Percentiles rank a stretch among this genome's conserved stretches.
phyloP scores from a whole-genome alignment of 2,888 invertebrate genomes.

The Meteorus cinctellus region DNA sequence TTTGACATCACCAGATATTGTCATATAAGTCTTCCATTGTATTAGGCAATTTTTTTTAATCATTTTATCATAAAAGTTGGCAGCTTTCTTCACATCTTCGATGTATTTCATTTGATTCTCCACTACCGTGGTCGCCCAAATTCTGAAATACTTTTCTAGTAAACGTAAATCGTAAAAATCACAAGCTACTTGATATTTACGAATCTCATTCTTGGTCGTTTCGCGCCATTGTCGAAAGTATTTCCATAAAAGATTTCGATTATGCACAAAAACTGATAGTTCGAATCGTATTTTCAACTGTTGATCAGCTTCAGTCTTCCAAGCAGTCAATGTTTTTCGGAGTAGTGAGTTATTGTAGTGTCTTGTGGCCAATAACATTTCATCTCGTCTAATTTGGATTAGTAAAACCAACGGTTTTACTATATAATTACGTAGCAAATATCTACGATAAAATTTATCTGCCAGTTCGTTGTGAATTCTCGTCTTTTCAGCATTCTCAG shows the following conservation, averaged over 20 bases:
- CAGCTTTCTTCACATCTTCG: conserved; percentile 56
- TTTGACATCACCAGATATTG: conserved; percentile 59
- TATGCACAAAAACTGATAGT: conserved; percentile 55
- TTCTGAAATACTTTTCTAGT: conserved; percentile 75
- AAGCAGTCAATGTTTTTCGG: conserved; percentile 73
- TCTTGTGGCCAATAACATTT: conserved; percentile 75
- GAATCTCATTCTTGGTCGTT: conserved; percentile 53
- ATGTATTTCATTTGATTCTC: conserved; percentile 68
- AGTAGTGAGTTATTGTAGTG: conserved; percentile 75
- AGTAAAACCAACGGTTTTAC: conserved; percentile 60
- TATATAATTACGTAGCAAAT: conserved; percentile 61
- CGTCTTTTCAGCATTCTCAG: conserved; percentile 58
- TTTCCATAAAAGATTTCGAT: conserved; percentile 55
- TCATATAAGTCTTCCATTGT: conserved; percentile 61
- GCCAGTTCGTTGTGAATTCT: conserved; percentile 58
- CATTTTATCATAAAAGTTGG: conserved; percentile 51
- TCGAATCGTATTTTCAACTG: conserved; percentile 53
- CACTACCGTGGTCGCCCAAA: conserved; percentile 74
- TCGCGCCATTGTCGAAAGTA: conserved; percentile 59
- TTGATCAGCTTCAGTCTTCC: conserved; percentile 73
- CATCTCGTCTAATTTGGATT: conserved; percentile 56
- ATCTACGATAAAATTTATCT: conserved; percentile 61
- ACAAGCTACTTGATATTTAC: conserved; percentile 81
- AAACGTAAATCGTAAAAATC: conserved; percentile 82
- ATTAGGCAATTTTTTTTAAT: conserved; percentile 59